Base-by-base conservation (phyloP, 1,140 invertebrate species). In the Meloidogyne exigua region DNA sequence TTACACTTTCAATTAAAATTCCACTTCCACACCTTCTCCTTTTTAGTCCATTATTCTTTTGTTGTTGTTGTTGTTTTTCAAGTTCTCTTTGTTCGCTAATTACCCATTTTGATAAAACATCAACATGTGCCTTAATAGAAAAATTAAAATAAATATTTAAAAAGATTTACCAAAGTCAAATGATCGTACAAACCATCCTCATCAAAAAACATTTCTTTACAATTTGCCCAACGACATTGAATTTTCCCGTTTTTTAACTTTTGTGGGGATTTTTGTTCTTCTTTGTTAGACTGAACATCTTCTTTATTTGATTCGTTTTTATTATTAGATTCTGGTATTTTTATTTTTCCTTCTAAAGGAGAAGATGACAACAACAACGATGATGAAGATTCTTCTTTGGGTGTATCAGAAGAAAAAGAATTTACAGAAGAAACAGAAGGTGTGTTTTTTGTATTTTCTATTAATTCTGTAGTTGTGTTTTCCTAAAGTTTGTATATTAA, bases 91-190 rank as follows among this genome's bases (percentile, higher is more conserved):
- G 68, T 21, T 70, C 68, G 13, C 36, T 36, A 18, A 70, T 13
- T 25, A 28, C 49, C 71, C 11, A n/a, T 65, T 72, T 72, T 57
- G 57, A 26, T 10, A 72, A 42, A 28, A 18, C 21, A 23, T 72
- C 71, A 64, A 72, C 18, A n/a, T 72, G 71, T 21, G 36, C 71
- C 71, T 72, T n/a, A n/a, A n/a, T n/a, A n/a, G n/a, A n/a, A n/a
- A n/a, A 32, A 44, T 44, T 11, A 13, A 23, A 26, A 49, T 63
- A 21, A 42, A 71, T 26, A 63, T 71, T 69, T 2, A 9, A 10
- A 21, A 23, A 39, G n/a, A 25, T 57, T 71, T 26, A 72, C 70
- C 13, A 62, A 21, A 18, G 18, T 44, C 18, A 72, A n/a, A 25
- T 72, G 70, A 62, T 72, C 70, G 23, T 72, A 72, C 9, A 72